Conservation (phyloP, 2,797 vertebrate species). For the Gymnothorax javanicus region DNA sequence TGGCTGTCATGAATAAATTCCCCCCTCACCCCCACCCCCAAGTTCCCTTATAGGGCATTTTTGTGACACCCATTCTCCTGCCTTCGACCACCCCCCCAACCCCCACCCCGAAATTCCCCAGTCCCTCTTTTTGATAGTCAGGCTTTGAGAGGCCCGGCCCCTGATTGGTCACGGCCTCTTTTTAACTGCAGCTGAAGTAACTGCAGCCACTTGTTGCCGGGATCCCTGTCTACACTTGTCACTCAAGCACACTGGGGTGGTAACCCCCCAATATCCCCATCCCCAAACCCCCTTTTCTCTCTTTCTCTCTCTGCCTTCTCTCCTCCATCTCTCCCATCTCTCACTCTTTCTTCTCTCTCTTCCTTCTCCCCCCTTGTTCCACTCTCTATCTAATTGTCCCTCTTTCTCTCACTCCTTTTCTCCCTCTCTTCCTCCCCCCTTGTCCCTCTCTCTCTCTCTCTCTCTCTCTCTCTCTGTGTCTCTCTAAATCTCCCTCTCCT, state of each 20-base stretch:
- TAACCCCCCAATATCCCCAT: conserved; percentile 28
- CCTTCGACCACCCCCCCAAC: conserved; percentile 34
- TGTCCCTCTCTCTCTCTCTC: conserved; percentile 41
- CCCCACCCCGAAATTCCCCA: conserved; percentile 22
- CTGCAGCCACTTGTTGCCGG: conserved; percentile 70
- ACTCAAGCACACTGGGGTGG: conserved; percentile 57
- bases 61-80: conserved; percentile 36
- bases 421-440: neutral
- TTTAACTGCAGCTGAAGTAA: conserved; percentile 61
- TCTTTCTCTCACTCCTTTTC: neutral
- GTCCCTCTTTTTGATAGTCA: conserved; percentile 37
- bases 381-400: conserved; percentile 42
- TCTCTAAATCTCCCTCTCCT: conserved; percentile 27
- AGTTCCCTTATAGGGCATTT: conserved; percentile 36
- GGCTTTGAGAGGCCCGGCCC: conserved; percentile 57
- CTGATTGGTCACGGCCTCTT: conserved; percentile 62
- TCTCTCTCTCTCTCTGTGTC: conserved; percentile 41
- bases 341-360: conserved; percentile 32
- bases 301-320: conserved; percentile 37
- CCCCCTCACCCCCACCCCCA: conserved; percentile 23
- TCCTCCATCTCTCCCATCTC: conserved; percentile 21
- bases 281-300: conserved; percentile 45
- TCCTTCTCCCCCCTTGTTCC: conserved; percentile 37
- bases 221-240: conserved; percentile 66
- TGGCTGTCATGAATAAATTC: conserved; percentile 45